These are phyloP conservation scores for Amiota minor DNA, from an alignment of 2,888 invertebrate species.

Conservation along the genomic window DNA sequence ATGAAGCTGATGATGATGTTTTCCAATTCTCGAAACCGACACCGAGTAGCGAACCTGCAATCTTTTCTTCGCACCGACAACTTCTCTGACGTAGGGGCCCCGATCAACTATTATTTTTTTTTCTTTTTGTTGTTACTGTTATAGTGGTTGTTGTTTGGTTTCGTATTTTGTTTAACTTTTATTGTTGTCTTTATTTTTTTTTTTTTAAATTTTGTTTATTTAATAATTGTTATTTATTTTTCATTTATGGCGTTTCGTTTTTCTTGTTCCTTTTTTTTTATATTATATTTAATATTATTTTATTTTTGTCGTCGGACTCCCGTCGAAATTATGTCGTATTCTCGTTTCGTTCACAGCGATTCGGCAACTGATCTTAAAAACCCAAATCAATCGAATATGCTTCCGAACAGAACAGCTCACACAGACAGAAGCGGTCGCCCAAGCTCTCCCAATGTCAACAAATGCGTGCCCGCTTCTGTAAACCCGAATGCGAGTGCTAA, in stretches of 20 bases:
- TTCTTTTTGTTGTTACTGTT: constrained; percentile 15
- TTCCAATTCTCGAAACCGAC: too few species aligned
- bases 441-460: not conserved
- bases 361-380: constrained; percentile 3
- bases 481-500: too few species aligned
- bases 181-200: not conserved
- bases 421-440: not conserved
- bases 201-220: not conserved
- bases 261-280: too few species aligned
- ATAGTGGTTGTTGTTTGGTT: not conserved
- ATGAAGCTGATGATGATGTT: not conserved
- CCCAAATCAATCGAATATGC: not conserved
- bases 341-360: not conserved
- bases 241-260: not conserved
- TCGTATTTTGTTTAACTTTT: not conserved
- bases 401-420: not conserved
- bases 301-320: too few species aligned
- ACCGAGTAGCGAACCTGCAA: not conserved
- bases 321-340: too few species aligned
- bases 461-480: too few species aligned
- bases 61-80: constrained; percentile 9
- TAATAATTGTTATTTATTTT: constrained; percentile 25
- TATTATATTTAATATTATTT: too few species aligned
- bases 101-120: too few species aligned
- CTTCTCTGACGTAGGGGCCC: constrained; percentile 18